Percentiles rank a stretch among this genome's conserved stretches.
Evolutionary conservation across 2,113 vertebrate genomes (phyloP).

Genomic region (Dromas ardeola): DNA sequence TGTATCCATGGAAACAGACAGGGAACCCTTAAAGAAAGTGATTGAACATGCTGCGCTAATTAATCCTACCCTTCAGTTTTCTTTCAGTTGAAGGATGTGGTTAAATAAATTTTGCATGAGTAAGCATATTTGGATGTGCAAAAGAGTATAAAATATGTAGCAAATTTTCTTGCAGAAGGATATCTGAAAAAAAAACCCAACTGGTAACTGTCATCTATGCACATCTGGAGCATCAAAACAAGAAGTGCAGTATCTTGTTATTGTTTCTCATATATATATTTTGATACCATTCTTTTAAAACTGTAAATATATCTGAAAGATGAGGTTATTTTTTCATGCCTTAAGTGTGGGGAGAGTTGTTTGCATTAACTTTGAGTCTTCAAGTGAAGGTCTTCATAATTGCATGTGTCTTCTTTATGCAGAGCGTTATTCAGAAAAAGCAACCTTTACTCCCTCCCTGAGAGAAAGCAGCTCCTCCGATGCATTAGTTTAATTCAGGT

Average conservation of each 20-base stretch:
- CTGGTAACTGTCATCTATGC: neutral
- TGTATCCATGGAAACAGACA: conserved; percentile 82
- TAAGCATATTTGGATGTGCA: conserved; percentile 71
- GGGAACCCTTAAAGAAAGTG: conserved; percentile 74
- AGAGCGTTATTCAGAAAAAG: neutral
- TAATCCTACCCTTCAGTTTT: conserved; percentile 75
- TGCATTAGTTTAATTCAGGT: neutral
- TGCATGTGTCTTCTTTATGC: neutral
- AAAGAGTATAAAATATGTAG: conserved; percentile 57
- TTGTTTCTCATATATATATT: neutral
- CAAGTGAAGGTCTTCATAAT: neutral
- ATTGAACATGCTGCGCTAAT: conserved; percentile 80
- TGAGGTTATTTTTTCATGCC: neutral
- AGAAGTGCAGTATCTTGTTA: neutral
- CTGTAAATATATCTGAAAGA: neutral
- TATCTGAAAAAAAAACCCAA: neutral
- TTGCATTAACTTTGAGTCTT: neutral
- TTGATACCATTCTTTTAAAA: neutral
- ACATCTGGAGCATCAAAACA: neutral
- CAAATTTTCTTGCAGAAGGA: conserved; percentile 17
- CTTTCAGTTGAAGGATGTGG: conserved; percentile 61
- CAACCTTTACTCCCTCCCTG: neutral
- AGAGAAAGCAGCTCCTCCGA: neutral
- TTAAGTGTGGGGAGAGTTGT: neutral
- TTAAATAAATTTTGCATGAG: conserved; percentile 80